phyloP scores from a whole-genome alignment of 2,888 invertebrate genomes.

The Zele albiditarsus region DNA sequence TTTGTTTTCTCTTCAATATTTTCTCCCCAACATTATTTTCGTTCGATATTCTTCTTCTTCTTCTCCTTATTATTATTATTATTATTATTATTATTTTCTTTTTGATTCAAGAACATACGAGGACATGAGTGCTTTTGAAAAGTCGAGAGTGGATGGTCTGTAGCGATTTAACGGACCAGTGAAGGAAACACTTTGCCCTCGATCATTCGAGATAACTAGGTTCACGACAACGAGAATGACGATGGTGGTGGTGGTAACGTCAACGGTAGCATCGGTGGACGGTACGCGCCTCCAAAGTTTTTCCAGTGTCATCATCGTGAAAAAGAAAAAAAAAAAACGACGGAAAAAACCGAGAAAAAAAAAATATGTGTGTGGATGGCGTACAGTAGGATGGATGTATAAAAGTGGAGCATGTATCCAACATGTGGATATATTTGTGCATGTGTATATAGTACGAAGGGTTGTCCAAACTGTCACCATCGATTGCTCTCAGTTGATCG shows the following conservation, averaged over 20 bases:
- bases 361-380: neutral
- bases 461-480: constrained; percentile 33
- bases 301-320: neutral
- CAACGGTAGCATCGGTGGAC: neutral
- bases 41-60: neutral
- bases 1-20: too few relatives aligned
- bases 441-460: neutral
- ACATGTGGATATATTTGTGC: neutral
- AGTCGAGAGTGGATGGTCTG: constrained; percentile 7
- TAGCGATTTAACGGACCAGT: constrained; percentile 21
- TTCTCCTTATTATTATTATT: neutral
- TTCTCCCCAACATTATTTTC: too few relatives aligned
- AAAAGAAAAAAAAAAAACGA: neutral
- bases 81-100: neutral
- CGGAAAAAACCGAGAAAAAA: neutral
- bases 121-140: neutral
- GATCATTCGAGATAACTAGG: constrained; percentile 17
- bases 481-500: constrained; percentile 18
- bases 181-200: constrained; percentile 19
- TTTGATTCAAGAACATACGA: neutral
- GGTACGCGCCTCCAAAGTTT: constrained; percentile 11
- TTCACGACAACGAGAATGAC: neutral
- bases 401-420: constrained; percentile 20
- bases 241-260: neutral
- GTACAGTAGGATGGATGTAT: neutral